Evolutionary conservation across 2,888 invertebrate species (phyloP), one percentile per base, ranked within the genome.

Genomic region (Dusona sp.): DNA sequence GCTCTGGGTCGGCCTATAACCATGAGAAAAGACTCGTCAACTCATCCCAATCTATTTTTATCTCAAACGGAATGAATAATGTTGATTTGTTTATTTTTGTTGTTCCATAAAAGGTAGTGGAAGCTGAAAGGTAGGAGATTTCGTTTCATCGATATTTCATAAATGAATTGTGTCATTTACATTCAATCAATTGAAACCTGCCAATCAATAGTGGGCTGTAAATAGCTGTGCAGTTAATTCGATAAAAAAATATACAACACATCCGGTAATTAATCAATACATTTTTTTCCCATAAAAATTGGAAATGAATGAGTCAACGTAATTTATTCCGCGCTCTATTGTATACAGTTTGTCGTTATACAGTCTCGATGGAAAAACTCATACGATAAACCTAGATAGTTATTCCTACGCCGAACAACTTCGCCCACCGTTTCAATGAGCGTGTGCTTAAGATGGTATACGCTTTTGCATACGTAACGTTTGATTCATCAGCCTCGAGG

Each of bases 341-440:
- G 79, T 57, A n/a, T 61, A 61, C 64, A 65, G 57, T 48, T 36
- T 74, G 48, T 4, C 61, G 16, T 61, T 48, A 42, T 45, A 42
- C 25, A 11, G 54, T 48, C n/a, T n/a, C 9, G 45, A 51, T 73
- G 70, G 42, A 45, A n/a, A 61, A 42, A 82, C 45, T 61, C 61
- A 75, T 13, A 70, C 64, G 68, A 83, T 79, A 83, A 83, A 85
- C 74, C 74, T 64, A 54, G 82, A 79, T 79, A 78, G 67, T 83
- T 64, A 36, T 82, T 29, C 79, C 85, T 83, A 86, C 85, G 85
- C 85, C 54, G 70, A 79, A 29, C 85, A 72, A 36, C 75, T 83
- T 86, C 85, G 83, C 85, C 83, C 79, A 86, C 83, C 67, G 68
- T 54, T 54, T 42, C 8, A 36, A 29, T 70, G 57, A 48, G 54